phyloP scores from a whole-genome alignment of 2,113 vertebrate genomes.

The Pipa parva region DNA sequence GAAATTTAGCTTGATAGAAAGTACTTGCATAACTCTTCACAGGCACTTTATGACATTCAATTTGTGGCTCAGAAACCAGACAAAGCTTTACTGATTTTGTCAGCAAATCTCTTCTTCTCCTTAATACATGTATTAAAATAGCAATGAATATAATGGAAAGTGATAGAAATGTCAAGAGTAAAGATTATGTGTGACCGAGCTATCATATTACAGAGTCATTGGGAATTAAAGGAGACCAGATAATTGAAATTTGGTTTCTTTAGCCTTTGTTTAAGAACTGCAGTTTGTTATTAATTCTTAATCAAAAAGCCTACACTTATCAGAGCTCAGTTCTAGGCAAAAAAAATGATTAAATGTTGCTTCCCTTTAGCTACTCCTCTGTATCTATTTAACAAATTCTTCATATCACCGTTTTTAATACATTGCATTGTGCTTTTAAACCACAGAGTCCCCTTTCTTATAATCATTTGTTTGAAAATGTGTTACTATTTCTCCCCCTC shows the following conservation, averaged over 20 bases:
- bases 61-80: not conserved
- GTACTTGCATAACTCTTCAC: conserved; percentile 14
- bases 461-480: too few relatives aligned
- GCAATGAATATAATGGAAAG: conserved; percentile 21
- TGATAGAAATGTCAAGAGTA: conserved; percentile 35
- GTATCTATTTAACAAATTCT: too few relatives aligned
- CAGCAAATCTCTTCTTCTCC: conserved; percentile 17
- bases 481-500: too few relatives aligned
- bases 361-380: conserved; percentile 7
- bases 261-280: conserved; percentile 2
- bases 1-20: not conserved
- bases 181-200: conserved; percentile 25
- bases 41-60: conserved; percentile 15
- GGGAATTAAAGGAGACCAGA: conserved; percentile 13
- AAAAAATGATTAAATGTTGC: conserved; percentile 2
- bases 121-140: conserved; percentile 26
- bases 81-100: conserved; percentile 13
- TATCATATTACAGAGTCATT: conserved; percentile 13
- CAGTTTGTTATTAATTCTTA: conserved; percentile 24
- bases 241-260: conserved; percentile 17
- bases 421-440: too few relatives aligned
- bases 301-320: not conserved
- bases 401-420: too few relatives aligned
- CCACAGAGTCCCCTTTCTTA: too few relatives aligned
- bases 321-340: not conserved